Percentiles rank a stretch among this genome's conserved stretches.
phyloP scores from a whole-genome alignment of 2,113 vertebrate genomes.

The Phycodurus eques region DNA sequence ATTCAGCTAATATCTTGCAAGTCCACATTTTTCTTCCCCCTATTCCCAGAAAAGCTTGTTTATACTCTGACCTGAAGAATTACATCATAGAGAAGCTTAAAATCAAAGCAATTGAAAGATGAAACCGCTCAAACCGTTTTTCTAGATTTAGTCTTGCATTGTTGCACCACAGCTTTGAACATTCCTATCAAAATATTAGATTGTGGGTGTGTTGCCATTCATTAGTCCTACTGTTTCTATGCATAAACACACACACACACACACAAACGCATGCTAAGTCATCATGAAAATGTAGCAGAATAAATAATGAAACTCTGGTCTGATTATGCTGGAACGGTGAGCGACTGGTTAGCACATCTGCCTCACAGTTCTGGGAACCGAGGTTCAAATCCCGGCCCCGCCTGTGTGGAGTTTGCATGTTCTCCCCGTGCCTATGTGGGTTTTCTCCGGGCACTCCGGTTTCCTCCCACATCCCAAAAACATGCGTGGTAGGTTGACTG shows the following conservation, averaged over 20 bases:
- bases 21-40: not conserved
- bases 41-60: conserved; percentile 18
- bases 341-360: too few species aligned
- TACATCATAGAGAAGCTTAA: conserved; percentile 15
- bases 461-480: too few species aligned
- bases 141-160: conserved; percentile 8
- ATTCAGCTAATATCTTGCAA: not conserved
- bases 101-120: conserved; percentile 7
- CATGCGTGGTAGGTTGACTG: too few species aligned
- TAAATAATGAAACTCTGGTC: not conserved
- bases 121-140: conserved; percentile 13
- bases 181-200: conserved; percentile 21
- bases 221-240: conserved; percentile 7
- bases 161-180: conserved; percentile 11
- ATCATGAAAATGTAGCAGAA: conserved; percentile 9
- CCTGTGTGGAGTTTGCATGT: too few species aligned
- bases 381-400: too few species aligned
- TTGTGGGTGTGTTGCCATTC: conserved; percentile 8
- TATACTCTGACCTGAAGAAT: not conserved
- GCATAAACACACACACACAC: not conserved
- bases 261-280: conserved; percentile 1
- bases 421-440: too few species aligned
- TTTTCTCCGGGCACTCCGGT: too few species aligned
- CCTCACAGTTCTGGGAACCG: too few species aligned
- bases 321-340: not conserved